Evolutionary conservation across 2,113 vertebrate species (phyloP).

Genomic region (Mobula birostris): DNA sequence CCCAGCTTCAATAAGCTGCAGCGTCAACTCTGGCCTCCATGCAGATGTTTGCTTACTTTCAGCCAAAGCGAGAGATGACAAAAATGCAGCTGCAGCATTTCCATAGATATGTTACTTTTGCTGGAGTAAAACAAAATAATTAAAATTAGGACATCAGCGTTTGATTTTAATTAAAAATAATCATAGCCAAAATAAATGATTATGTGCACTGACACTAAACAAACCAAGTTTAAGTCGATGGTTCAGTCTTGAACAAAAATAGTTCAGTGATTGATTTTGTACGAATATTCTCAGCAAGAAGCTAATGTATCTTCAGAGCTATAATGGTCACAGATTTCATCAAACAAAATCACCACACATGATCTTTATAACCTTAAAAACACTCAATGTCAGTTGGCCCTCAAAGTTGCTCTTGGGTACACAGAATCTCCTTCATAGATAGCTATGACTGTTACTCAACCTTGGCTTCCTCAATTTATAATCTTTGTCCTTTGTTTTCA

Average conservation of each 20-base stretch:
- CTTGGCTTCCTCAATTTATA: too few relatives aligned
- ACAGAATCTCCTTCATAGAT: too few relatives aligned
- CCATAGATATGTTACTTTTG: background rate
- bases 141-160: background rate
- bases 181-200: too few relatives aligned
- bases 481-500: too few relatives aligned
- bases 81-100: background rate
- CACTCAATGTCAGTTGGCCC: background rate
- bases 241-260: background rate
- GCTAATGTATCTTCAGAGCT: background rate
- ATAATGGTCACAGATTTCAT: background rate
- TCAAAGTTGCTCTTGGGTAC: background rate
- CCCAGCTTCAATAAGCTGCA: too few relatives aligned
- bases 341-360: background rate
- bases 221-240: background rate
- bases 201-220: background rate
- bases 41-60: too few relatives aligned
- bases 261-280: background rate
- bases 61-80: too few relatives aligned
- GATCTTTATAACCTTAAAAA: background rate
- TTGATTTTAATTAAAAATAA: too few relatives aligned
- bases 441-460: too few relatives aligned
- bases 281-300: background rate
- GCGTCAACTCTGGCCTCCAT: too few relatives aligned
- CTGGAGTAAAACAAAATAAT: background rate